Evolutionary conservation across 1,140 invertebrate species (phyloP), one percentile per base, ranked within the genome.

Genomic region (Lethrus apterus): DNA sequence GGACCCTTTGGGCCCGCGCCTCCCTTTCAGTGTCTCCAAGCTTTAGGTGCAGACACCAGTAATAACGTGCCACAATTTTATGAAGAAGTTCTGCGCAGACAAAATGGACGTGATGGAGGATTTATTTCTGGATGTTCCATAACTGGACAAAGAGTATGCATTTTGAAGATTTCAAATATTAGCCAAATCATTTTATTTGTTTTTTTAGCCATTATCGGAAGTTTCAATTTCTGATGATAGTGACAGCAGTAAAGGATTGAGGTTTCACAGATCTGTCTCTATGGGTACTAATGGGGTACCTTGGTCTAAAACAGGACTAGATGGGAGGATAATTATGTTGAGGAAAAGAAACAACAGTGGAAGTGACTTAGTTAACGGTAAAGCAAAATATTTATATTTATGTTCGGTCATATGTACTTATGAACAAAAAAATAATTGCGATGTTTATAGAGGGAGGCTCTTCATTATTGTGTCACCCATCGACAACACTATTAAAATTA

Each of bases 381-480:
- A 59, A 19, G 4, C 3, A 1, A 14, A 10, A 24, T 13, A 9
- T 42, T 5, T n/a, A n/a, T n/a, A n/a, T n/a, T n/a, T n/a, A n/a
- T n/a, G n/a, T n/a, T 17, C 2, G 19, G n/a, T 29, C 10, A 8
- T 18, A 30, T 5, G 24, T 8, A 11, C 19, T 2, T 21, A 23
- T 30, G 2, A 34, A 14, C 14, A 10, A 45, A n/a, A 19, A 31
- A 19, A 14, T 7, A 7, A 14, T 36, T 20, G 17, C 1, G 5
- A 30, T 26, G 24, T 45, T 62, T 60, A 18, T 43, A 72, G 69
- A 76, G 56, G 75, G 76, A 21, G 85, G 84, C 9, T 83, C 84
- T 34, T 88, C 87, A 0, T 69, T 92, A 1, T 67, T 93, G 1
- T 86, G 86, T 45, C 82, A 90, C 61, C 89, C 89, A 5, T 93